These are phyloP conservation scores for Brenthis ino DNA, from an alignment of 2,888 invertebrate genomes.

Conservation along the genomic window DNA sequence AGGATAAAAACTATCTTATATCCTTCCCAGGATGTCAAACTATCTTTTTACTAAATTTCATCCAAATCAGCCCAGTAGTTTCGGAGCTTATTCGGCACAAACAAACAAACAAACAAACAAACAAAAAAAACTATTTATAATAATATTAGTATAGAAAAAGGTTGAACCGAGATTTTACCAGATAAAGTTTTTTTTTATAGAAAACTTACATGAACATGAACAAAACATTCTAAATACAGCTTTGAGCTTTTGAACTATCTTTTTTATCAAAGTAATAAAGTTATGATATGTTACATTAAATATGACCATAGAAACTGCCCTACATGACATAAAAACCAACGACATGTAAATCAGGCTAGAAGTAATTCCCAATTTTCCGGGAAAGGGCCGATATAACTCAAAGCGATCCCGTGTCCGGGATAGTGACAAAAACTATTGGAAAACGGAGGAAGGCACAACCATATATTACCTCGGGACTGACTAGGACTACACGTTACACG, in stretches of 20 bases:
- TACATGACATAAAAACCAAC: slow-evolving; percentile 29
- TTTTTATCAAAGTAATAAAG: slow-evolving; percentile 10
- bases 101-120: no score
- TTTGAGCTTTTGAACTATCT: neutral
- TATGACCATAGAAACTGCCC: slow-evolving; percentile 8
- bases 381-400: slow-evolving; percentile 46
- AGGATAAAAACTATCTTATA: no score
- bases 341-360: slow-evolving; percentile 43
- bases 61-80: no score
- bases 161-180: no score
- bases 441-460: slow-evolving; percentile 45
- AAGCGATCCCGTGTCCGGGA: slow-evolving; percentile 41
- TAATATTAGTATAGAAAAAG: no score
- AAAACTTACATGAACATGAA: no score
- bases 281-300: neutral
- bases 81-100: no score
- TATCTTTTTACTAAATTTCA: no score
- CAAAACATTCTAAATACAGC: no score
- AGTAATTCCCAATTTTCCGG: slow-evolving; percentile 46
- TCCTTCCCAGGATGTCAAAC: no score
- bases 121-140: no score
- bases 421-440: slow-evolving; percentile 50
- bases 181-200: no score
- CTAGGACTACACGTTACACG: slow-evolving; percentile 34
- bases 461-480: slow-evolving; percentile 50